Evolutionary conservation across 1,140 invertebrate genomes (phyloP).

Genomic region (Sarcophaga peregrina): DNA sequence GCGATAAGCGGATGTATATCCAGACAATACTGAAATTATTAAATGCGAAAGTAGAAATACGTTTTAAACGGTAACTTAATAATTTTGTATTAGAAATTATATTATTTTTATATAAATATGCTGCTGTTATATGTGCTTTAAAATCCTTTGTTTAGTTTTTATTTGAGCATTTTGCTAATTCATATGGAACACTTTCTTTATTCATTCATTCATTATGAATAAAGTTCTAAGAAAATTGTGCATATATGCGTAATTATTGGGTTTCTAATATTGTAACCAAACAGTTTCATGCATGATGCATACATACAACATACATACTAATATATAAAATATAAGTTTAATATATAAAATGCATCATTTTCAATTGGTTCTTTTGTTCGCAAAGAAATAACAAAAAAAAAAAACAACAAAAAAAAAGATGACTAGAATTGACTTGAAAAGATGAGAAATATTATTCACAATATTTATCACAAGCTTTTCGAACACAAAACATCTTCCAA

Average conservation of each 20-base stretch:
- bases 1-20: too few species aligned
- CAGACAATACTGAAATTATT: too few species aligned
- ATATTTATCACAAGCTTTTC: not conserved
- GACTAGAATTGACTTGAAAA: too few species aligned
- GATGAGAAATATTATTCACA: too few species aligned
- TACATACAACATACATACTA: not conserved
- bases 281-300: too few species aligned
- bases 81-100: too few species aligned
- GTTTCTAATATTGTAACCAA: conserved; percentile 1
- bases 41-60: too few species aligned
- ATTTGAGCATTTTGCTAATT: not conserved
- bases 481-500: not conserved
- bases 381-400: not conserved
- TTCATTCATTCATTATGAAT: conserved; percentile 4
- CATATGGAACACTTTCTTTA: not conserved
- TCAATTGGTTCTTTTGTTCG: conserved; percentile 24
- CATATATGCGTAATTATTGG: conserved; percentile 18
- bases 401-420: too few species aligned
- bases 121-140: not conserved
- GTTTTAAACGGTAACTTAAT: too few species aligned
- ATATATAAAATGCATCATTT: conserved; percentile 19
- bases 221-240: not conserved
- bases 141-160: conserved; percentile 20
- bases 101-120: too few species aligned
- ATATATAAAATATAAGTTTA: not conserved